A percentile compares a stretch with the other conserved stretches of the same genome.
These are phyloP conservation scores for Lithophane semibrunnea DNA, from an alignment of 2,888 invertebrate genomes.

Conservation along the genomic window DNA sequence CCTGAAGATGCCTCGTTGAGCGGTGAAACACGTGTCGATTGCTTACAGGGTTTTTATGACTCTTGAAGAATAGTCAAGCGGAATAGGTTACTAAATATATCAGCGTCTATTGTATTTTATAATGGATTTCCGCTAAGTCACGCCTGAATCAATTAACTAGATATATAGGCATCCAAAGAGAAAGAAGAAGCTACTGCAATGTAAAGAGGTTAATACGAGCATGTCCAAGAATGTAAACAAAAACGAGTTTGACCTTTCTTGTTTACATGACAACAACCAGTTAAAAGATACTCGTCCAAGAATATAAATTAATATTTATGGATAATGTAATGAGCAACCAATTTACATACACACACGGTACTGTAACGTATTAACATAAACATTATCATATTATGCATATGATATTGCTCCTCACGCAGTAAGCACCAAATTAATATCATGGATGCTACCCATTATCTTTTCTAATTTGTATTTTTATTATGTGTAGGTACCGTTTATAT, in stretches of 20 bases:
- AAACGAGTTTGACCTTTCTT: conserved; percentile 5
- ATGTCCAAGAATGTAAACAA: conserved; percentile 10
- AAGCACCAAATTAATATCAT: conserved; percentile 51
- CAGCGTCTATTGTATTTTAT: too few species aligned
- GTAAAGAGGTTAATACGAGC: conserved; percentile 1
- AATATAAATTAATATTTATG: conserved; percentile 19
- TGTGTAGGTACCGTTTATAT: background rate
- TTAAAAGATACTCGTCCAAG: background rate
- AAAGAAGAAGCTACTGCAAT: background rate
- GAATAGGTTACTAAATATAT: too few species aligned
- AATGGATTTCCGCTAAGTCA: too few species aligned
- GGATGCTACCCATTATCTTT: conserved; percentile 11
- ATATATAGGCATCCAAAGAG: background rate
- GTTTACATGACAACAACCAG: conserved; percentile 6
- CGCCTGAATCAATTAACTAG: too few species aligned
- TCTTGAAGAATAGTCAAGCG: too few species aligned
- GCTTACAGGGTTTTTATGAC: too few species aligned
- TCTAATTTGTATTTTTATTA: conserved; percentile 18
- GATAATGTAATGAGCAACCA: conserved; percentile 34
- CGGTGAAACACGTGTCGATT: too few species aligned
- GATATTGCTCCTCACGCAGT: conserved; percentile 46
- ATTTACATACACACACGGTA: conserved; percentile 51
- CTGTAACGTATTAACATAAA: conserved; percentile 52
- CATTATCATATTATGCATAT: conserved; percentile 59
- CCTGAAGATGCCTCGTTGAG: too few species aligned